Evolutionary conservation across 2,888 invertebrate genomes (phyloP), one percentile per base, ranked within the genome.

Genomic region (Caenorhabditis japonica): DNA sequence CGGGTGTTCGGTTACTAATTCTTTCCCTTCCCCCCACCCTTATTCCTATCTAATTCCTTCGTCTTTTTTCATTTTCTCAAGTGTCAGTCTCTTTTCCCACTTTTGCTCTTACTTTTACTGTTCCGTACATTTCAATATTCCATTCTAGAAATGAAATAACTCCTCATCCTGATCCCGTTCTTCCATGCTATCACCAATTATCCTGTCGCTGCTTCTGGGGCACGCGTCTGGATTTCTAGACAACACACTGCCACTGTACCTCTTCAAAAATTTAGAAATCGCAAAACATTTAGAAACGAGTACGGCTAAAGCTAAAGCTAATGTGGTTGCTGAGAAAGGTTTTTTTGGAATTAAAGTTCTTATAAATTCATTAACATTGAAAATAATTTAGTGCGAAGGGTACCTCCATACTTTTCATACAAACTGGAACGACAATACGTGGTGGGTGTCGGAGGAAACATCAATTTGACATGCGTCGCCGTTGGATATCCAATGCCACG

Each of bases 401-500:
- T 97, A 5, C 92, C 95, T 4, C 97, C 97, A 0, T 93, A 94
- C 87, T 99, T 99, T 90, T 94, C 96, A 13, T 93, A 94, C 77
- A 94, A 93, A 19, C 95, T 97, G 71, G 93, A 93, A 41, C 90
- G 92, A 12, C 89, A 92, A 53, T 93, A 92, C 80, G 94, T 95
- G 88, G 95, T 97, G 56, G 94, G 94, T 92, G 91, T 95, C 52
- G 95, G 95, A 13, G 93, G 93, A 0, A 93, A 93, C 87, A 90
- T 97, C 82, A 97, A 94, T 88, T 90, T 99, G 79, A 95, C 95
- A 64, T 99, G 99, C 89, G 95, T 96, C 60, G 97, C 97, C 10
- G 94, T 94, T 30, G 97, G 99, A 19, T 94, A 97, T 0, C 97
- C 97, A 5, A 96, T 97, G 96, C 99, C 97, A 1, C 93, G 92